phyloP scores from a whole-genome alignment of 1,140 invertebrate genomes.

The Proales similis region DNA sequence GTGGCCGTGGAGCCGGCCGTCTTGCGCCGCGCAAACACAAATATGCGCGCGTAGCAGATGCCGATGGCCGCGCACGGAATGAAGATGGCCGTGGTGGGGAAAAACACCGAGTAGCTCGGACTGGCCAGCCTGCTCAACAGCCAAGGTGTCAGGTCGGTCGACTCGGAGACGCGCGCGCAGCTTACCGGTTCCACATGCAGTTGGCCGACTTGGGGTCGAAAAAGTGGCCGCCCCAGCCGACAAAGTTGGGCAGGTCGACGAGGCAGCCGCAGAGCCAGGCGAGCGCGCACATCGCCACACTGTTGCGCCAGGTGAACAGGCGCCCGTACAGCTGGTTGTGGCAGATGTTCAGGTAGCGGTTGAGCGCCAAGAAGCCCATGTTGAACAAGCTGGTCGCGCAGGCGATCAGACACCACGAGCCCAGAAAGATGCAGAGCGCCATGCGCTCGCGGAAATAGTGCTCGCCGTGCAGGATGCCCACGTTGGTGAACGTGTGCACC shows the following conservation, averaged over 20 bases:
- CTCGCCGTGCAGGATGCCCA: constrained; percentile 46
- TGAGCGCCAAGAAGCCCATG: constrained; percentile 44
- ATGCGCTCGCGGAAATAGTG: constrained; percentile 43
- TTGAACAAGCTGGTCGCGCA: constrained; percentile 48
- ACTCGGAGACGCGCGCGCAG: too few species aligned
- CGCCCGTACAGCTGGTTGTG: background rate
- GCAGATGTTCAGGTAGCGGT: constrained; percentile 38
- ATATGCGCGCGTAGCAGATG: too few species aligned
- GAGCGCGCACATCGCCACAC: constrained; percentile 40
- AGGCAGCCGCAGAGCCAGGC: constrained; percentile 44
- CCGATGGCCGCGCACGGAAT: too few species aligned
- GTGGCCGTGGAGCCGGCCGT: too few species aligned
- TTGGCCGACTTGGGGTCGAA: constrained; percentile 45
- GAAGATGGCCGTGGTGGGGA: too few species aligned
- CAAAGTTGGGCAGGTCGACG: constrained; percentile 46
- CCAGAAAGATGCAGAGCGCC: constrained; percentile 43
- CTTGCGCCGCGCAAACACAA: too few species aligned
- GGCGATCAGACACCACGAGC: constrained; percentile 45
- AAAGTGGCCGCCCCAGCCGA: constrained; percentile 46
- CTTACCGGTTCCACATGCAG: constrained; percentile 49
- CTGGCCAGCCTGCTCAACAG: too few species aligned
- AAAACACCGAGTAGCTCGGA: too few species aligned
- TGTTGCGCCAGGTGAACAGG: constrained; percentile 38
- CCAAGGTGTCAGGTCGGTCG: too few species aligned
- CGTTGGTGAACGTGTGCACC: constrained; percentile 38